phyloP scores from a whole-genome alignment of 2,888 invertebrate species.

The Augiades crinisus region DNA sequence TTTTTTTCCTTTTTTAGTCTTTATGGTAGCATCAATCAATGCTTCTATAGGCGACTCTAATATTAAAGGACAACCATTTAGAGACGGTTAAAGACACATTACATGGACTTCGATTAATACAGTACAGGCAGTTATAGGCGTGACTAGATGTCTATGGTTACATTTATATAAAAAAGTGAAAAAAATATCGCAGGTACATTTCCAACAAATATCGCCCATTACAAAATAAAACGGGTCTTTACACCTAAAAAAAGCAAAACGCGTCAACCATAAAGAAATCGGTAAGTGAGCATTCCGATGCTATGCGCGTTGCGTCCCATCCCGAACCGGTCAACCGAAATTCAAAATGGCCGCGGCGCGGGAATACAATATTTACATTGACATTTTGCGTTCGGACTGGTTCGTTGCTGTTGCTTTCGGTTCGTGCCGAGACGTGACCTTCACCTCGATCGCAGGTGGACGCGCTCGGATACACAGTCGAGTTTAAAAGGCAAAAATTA shows the following conservation, averaged over 20 bases:
- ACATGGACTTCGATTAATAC: too few species aligned
- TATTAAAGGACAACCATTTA: too few species aligned
- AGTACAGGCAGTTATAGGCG: too few species aligned
- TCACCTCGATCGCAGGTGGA: constrained; percentile 75
- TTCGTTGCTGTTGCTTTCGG: constrained; percentile 41
- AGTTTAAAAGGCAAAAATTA: constrained; percentile 32
- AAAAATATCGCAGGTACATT: neutral
- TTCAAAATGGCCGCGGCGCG: constrained; percentile 66
- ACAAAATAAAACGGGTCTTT: neutral
- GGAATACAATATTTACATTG: constrained; percentile 60
- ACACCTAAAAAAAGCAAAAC: constrained; percentile 1
- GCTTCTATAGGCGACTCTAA: too few species aligned
- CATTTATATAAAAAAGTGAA: neutral
- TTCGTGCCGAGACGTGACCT: constrained; percentile 62
- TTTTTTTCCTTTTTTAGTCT: too few species aligned
- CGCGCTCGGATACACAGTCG: constrained; percentile 49
- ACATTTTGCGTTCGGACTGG: constrained; percentile 56
- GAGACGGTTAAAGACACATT: too few species aligned
- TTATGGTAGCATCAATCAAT: too few species aligned
- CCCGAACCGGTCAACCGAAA: constrained; percentile 65
- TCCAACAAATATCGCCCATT: neutral
- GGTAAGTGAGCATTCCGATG: constrained; percentile 42
- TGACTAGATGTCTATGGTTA: too few species aligned
- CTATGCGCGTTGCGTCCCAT: constrained; percentile 35
- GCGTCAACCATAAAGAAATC: constrained; percentile 16